Percentiles rank a stretch among this genome's conserved stretches.
Evolutionary conservation across 2,113 vertebrate genomes (phyloP).

Genomic region (Orcinus orca): DNA sequence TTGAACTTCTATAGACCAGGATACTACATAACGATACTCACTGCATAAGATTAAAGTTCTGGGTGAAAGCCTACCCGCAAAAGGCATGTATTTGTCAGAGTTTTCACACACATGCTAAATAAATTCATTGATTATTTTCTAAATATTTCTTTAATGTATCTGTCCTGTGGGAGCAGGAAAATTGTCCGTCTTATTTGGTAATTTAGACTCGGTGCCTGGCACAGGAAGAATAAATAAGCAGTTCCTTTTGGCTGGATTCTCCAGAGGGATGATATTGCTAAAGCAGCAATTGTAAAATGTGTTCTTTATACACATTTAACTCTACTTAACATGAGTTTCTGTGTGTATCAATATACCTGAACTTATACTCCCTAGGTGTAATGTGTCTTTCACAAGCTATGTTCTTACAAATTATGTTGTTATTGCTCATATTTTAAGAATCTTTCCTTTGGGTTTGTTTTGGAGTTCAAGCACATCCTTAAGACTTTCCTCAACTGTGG

Average conservation of each 20-base stretch:
- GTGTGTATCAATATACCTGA: not conserved
- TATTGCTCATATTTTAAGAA: not conserved
- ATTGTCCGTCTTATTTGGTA: not conserved
- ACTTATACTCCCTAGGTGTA: not conserved
- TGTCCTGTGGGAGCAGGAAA: not conserved
- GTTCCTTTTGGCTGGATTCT: not conserved
- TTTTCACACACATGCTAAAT: not conserved
- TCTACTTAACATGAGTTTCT: not conserved
- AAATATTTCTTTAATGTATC: not conserved
- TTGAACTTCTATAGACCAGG: not conserved
- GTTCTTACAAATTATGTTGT: not conserved
- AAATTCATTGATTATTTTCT: not conserved
- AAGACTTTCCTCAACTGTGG: not conserved
- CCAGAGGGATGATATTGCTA: not conserved
- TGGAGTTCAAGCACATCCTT: not conserved
- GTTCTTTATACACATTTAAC: not conserved
- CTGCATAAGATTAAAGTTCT: not conserved
- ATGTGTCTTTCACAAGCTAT: not conserved
- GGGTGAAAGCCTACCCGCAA: not conserved
- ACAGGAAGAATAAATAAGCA: not conserved
- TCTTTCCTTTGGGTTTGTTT: not conserved
- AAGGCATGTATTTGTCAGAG: not conserved
- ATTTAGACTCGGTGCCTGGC: not conserved
- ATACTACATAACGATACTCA: not conserved
- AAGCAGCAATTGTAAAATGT: not conserved